Evolutionary conservation across 2,888 invertebrate species (phyloP), one percentile per base, ranked within the genome.

Genomic region (Rhorus exstirpatorius): DNA sequence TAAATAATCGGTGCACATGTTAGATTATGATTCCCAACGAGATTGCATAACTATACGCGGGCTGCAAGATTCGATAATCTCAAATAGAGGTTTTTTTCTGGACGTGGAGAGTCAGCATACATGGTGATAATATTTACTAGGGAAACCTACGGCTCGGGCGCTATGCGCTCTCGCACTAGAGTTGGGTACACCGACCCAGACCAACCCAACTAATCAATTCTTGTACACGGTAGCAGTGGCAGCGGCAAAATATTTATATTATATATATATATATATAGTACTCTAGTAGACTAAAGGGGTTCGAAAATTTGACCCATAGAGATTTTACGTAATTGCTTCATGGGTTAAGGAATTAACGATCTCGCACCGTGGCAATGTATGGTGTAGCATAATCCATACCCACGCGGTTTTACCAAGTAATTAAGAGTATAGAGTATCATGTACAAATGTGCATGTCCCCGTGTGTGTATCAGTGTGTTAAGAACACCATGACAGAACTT

Each of bases 311-410:
- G 65, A 60, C 26, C 55, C 61, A 24, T 41, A 26, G 41, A 53
- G 70, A 70, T 78, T 21, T n/a, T 46, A 10, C 44, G 51, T 75
- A 76, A 82, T 79, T 82, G 49, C 63, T 70, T 26, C 24, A 31
- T n/a, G 76, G 79, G 65, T 82, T 76, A 71, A 71, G 65, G 41
- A 75, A 72, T 75, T 68, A 82, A 82, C 65, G 70, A 79, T 49
- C 55, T 44, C 44, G 55, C 79, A 65, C 38, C 49, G 21, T 51
- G 10, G 60, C 55, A 68, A 79, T 79, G n/a, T n/a, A 75, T 67
- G 71, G 70, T 63, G 21, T 38, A 24, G 65, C 58, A 63, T 79
- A 70, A 82, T 75, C 79, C 58, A 75, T 58, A 75, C 26, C 21
- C 46, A 8, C 21, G 12, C 31, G 26, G 35, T 70, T 31, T 53